A percentile compares a stretch with the other conserved stretches of the same genome.
Evolutionary conservation across 2,797 vertebrate genomes (phyloP).

Genomic region (Gallinago nigripennis): DNA sequence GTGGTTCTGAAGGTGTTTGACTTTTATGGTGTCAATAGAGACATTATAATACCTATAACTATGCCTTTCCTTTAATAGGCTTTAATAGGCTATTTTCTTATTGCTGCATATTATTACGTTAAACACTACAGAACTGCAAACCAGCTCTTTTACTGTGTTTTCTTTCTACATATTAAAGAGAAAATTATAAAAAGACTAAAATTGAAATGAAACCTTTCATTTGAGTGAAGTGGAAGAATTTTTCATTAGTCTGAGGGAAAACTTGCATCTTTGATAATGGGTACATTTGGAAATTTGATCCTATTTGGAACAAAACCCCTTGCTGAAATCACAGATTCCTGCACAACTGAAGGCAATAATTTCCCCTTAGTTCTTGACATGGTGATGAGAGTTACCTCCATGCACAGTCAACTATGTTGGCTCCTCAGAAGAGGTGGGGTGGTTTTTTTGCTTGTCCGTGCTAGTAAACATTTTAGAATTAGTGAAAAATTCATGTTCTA

Average conservation of each 20-base stretch:
- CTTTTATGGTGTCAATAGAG: not conserved
- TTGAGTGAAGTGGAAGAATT: not conserved
- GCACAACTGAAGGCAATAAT: not conserved
- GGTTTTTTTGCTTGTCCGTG: not conserved
- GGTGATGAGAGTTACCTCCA: not conserved
- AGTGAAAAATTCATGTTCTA: not conserved
- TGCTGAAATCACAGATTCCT: not conserved
- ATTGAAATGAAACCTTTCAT: not conserved
- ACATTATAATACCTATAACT: not conserved
- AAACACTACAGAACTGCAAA: not conserved
- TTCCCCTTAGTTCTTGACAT: not conserved
- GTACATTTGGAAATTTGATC: not conserved
- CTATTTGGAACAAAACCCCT: not conserved
- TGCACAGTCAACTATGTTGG: not conserved
- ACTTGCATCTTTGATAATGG: not conserved
- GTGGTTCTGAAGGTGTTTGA: not conserved
- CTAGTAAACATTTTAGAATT: not conserved
- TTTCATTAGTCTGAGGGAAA: not conserved
- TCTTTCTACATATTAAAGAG: not conserved
- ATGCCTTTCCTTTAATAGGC: not conserved
- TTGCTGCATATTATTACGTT: not conserved
- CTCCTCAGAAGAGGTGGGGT: accelerated
- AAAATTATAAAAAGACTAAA: not conserved
- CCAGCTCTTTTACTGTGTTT: not conserved
- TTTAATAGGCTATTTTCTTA: not conserved